Base-by-base conservation (phyloP, 2,888 invertebrate species). In the Gymnosoma rotundatum region DNA sequence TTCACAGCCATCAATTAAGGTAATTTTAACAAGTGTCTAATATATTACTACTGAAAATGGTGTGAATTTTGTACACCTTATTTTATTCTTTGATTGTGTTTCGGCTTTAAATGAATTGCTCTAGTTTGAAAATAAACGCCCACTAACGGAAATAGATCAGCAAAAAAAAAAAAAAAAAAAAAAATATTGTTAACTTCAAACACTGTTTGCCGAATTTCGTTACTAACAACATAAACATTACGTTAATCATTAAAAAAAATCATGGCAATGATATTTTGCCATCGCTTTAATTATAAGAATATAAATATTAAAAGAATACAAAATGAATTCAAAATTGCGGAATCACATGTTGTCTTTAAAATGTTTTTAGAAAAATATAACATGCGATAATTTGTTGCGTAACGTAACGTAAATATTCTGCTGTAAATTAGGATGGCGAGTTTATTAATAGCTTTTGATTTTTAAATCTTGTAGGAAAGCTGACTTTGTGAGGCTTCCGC, bases 51-150 rank as follows among this genome's bases (percentile, higher is more conserved):
- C 38, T 8, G 38, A 56, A 56, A 58, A 42, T 70, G 67, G 80
- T 81, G 84, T 78, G 74, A 84, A 54, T 5, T 61, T 70, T 78
- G 54, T 54, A 74, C 84, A 66, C 84, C 64, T 64, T 60, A 21
- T 74, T 61, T 25, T n/a, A 18, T 58, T 72, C 14, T 42, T 52
- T 25, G 16, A 25, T 58, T 72, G 48, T 48, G 25, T 16, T 50
- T 48, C 70, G 75, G 75, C 54, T 45, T 12, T 21, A 32, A 38
- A 10, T 48, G 38, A 50, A 75, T 18, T 75, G 79, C 48, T 83
- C 75, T 79, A 66, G 72, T 80, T 79, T 69, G 20, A 6, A 32
- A 18, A 69, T 21, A 5, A 18, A 70, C 79, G 75, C 83, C 83
- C 56, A 32, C 63, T 14, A 79, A 61, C 61, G 83, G 83, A 83